Conservation (phyloP, 2,797 vertebrate genomes). For the Tapirus indicus region DNA sequence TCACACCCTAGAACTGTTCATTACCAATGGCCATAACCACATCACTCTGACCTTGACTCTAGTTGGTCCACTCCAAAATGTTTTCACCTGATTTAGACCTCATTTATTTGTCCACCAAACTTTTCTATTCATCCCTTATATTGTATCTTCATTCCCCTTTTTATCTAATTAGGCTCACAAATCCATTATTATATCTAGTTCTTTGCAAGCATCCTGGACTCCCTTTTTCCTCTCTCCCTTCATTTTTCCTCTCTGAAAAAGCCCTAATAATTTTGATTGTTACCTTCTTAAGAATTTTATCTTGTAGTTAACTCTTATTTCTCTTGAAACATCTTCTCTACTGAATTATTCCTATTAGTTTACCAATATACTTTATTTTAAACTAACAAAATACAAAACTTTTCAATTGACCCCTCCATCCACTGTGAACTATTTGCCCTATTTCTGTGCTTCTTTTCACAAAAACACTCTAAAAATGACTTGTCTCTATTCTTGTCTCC, state of each 20-base stretch:
- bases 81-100: neutral
- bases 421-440: neutral
- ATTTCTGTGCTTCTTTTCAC: neutral
- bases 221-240: neutral
- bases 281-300: conserved; percentile 1
- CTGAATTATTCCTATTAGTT: neutral
- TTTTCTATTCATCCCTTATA: neutral
- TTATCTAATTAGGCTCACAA: neutral
- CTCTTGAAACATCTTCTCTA: neutral
- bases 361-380: neutral
- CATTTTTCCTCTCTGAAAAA: neutral
- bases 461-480: neutral
- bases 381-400: neutral
- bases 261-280: neutral
- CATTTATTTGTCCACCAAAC: neutral
- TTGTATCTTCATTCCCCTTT: conserved; percentile 16
- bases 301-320: neutral
- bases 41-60: neutral
- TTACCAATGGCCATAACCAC: neutral
- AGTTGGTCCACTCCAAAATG: neutral
- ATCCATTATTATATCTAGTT: neutral
- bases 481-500: neutral
- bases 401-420: neutral
- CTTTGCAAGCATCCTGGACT: neutral
- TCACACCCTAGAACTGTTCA: neutral